A percentile compares a stretch with the other conserved stretches of the same genome.
Evolutionary conservation across 2,888 invertebrate species (phyloP).

Genomic region (Scotopteryx bipunctaria): DNA sequence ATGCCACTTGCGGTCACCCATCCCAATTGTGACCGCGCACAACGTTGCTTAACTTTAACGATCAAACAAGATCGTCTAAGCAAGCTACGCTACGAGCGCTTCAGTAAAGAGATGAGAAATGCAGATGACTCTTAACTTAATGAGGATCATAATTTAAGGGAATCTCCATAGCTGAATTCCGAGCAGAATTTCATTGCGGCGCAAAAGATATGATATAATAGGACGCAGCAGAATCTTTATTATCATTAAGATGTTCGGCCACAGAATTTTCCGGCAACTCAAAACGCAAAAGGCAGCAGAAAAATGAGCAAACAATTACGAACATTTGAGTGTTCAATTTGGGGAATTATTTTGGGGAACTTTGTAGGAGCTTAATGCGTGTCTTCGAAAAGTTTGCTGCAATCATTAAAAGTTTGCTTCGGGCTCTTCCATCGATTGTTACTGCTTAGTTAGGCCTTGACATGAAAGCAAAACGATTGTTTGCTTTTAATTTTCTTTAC

Average conservation of each 20-base stretch:
- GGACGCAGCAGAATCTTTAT: slow-evolving; percentile 15
- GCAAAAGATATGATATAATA: slow-evolving; percentile 14
- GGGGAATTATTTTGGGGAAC: slow-evolving; percentile 15
- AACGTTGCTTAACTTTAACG: no score
- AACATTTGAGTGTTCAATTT: slow-evolving; percentile 18
- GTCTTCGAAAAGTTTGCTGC: slow-evolving; percentile 37
- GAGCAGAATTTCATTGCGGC: slow-evolving; percentile 28
- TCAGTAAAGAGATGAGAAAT: slow-evolving; percentile 13
- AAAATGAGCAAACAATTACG: slow-evolving; percentile 8
- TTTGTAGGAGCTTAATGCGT: slow-evolving; percentile 28
- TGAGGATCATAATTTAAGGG: slow-evolving; percentile 27
- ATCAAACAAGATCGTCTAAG: no score
- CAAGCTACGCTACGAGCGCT: no score
- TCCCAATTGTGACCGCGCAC: no score
- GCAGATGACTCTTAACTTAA: slow-evolving; percentile 22
- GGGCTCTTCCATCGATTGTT: slow-evolving; percentile 37
- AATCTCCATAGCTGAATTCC: slow-evolving; percentile 21
- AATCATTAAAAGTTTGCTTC: slow-evolving; percentile 42
- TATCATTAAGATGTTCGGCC: slow-evolving; percentile 9
- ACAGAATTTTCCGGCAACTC: slow-evolving; percentile 7
- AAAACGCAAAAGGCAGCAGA: slow-evolving; percentile 7
- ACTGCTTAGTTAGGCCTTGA: slow-evolving; percentile 34
- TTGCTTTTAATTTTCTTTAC: slow-evolving; percentile 34
- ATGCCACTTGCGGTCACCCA: no score
- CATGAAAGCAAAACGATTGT: slow-evolving; percentile 30